Evolutionary conservation across 2,113 vertebrate species (phyloP).

Genomic region (Phalacrocorax carbo): DNA sequence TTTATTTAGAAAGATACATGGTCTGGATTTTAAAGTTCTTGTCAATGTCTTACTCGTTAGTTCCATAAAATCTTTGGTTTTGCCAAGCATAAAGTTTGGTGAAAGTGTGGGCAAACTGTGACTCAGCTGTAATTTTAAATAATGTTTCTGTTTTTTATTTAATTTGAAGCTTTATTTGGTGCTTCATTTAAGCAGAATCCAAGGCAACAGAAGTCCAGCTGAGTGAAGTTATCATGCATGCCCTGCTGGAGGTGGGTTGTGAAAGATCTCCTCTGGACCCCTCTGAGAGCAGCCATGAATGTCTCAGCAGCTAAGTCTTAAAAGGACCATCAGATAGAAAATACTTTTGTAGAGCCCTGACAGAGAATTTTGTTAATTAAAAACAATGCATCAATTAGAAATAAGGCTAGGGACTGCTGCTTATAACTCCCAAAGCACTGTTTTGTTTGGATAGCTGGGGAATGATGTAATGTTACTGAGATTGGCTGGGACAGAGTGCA

Average conservation of each 20-base stretch:
- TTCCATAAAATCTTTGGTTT: neutral
- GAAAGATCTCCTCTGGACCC: neutral
- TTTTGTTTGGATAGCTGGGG: neutral
- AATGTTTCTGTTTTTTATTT: neutral
- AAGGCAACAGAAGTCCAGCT: neutral
- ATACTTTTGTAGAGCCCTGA: neutral
- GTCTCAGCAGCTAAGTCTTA: neutral
- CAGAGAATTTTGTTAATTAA: neutral
- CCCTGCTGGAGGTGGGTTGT: neutral
- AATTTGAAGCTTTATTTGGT: neutral
- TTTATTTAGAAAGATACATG: neutral
- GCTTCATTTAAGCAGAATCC: neutral
- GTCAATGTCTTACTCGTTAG: neutral
- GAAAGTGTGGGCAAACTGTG: neutral
- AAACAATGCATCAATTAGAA: neutral
- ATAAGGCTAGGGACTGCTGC: neutral
- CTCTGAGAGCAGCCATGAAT: neutral
- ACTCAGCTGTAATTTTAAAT: neutral
- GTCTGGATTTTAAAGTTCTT: neutral
- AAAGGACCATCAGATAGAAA: neutral
- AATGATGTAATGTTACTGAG: neutral
- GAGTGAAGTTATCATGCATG: neutral
- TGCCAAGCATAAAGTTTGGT: neutral
- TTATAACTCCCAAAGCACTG: neutral
- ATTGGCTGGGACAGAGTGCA: neutral